Percentiles rank a stretch among this genome's conserved stretches.
These are phyloP conservation scores for Todiramphus chloris DNA, from an alignment of 2,113 vertebrate genomes.

Conservation along the genomic window DNA sequence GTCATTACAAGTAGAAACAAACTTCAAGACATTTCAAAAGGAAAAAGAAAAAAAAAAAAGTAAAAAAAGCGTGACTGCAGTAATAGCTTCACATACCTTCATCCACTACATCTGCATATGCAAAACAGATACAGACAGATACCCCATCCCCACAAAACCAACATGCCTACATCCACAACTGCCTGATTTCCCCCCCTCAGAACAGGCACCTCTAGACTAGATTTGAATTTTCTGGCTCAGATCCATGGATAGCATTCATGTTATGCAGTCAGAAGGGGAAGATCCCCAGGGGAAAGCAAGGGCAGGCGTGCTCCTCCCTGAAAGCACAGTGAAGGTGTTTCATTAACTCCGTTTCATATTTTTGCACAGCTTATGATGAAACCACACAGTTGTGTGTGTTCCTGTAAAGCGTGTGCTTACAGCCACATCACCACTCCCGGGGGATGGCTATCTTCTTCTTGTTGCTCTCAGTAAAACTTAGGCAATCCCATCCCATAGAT, in stretches of 20 bases:
- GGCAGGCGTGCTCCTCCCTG: background rate
- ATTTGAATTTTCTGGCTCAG: conserved; percentile 5
- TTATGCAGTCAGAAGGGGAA: conserved; percentile 23
- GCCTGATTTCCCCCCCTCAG: background rate
- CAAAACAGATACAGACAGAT: background rate
- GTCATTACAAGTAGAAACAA: background rate
- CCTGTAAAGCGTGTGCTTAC: background rate
- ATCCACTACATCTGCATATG: no score
- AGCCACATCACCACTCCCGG: background rate
- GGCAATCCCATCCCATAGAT: background rate
- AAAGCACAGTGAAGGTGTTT: conserved; percentile 31
- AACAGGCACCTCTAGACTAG: background rate
- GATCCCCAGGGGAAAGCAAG: conserved; percentile 3
- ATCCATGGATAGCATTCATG: background rate
- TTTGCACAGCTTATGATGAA: background rate
- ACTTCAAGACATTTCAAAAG: background rate
- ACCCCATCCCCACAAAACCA: background rate
- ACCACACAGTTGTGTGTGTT: no score
- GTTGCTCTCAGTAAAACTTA: background rate
- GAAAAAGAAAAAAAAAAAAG: background rate
- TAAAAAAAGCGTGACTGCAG: background rate
- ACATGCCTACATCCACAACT: background rate
- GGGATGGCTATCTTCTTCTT: background rate
- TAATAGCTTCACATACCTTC: background rate
- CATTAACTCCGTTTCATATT: background rate